Evolutionary conservation across 1,140 invertebrate species (phyloP), one percentile per base, ranked within the genome.

Genomic region (Sarcophaga peregrina): DNA sequence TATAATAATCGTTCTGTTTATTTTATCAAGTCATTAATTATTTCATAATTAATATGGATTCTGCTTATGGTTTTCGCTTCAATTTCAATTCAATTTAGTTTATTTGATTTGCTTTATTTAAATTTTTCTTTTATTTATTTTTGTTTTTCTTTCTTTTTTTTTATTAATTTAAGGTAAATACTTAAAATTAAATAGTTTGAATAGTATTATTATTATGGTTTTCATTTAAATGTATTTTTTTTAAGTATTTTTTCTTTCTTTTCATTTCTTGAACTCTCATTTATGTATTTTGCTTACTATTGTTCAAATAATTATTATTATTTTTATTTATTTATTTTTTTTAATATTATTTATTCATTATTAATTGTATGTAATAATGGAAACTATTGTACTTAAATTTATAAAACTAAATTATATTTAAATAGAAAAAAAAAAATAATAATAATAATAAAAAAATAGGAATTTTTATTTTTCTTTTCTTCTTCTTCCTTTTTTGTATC

Each of bases 171-270:
- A 50, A 78, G n/a, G 75, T 78, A 78, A 78, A 78, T 78, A 78
- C 75, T 78, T 78, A 78, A 78, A 78, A 78, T 50, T 78, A 78
- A 68, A 50, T 78, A 78, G 62, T 62, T 68, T 20, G 62, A 68
- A 68, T 68, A 25, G 62, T 68, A 25, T 8, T 68, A 68, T 8
- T 68, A 68, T 68, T 20, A 37, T 37, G 17, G 13, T 68, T 25
- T 68, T 68, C 20, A 25, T 3, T 68, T 68, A 3, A 52, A 52
- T 3, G 1, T 1, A 3, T 1, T 52, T 68, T 25, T 25, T 37
- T 37, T 37, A 37, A 37, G 17, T 68, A 20, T 68, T 68, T 20
- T 68, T 68, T 68, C 25, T 37, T 37, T 37, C 25, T 37, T 37
- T 4, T 37, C 25, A 37, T 37, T 37, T 37, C 25, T 37, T 37